A percentile compares a stretch with the other conserved stretches of the same genome.
These are phyloP conservation scores for Bibio marci DNA, from an alignment of 2,888 invertebrate species.

Conservation along the genomic window DNA sequence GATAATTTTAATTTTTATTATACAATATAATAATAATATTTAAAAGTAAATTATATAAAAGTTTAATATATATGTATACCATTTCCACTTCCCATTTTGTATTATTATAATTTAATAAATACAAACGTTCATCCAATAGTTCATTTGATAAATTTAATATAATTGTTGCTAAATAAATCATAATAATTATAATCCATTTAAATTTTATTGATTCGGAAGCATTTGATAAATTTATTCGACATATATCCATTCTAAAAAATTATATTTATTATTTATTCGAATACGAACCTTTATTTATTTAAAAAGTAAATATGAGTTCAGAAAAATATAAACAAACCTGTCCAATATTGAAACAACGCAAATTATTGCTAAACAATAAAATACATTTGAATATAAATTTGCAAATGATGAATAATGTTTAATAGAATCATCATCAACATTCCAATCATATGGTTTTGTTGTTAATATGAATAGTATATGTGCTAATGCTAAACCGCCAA, in stretches of 20 bases:
- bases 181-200: slow-evolving; percentile 29
- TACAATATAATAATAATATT: too few species aligned
- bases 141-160: slow-evolving; percentile 28
- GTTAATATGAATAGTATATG: slow-evolving; percentile 28
- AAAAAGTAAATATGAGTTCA: too few species aligned
- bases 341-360: slow-evolving; percentile 38
- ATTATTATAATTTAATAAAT: slow-evolving; percentile 22
- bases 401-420: slow-evolving; percentile 28
- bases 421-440: slow-evolving; percentile 18
- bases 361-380: slow-evolving; percentile 34
- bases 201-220: slow-evolving; percentile 27
- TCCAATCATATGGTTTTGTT: slow-evolving; percentile 27
- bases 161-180: slow-evolving; percentile 31
- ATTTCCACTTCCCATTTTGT: slow-evolving; percentile 25
- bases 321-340: slow-evolving; percentile 29
- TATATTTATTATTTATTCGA: not conserved
- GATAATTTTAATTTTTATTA: too few species aligned
- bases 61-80: slow-evolving; percentile 18
- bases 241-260: slow-evolving; percentile 25
- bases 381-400: slow-evolving; percentile 29
- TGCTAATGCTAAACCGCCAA: slow-evolving; percentile 34
- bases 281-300: not conserved
- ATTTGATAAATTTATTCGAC: slow-evolving; percentile 23
- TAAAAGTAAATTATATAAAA: too few species aligned
- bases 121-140: slow-evolving; percentile 24